These are phyloP conservation scores for Neomonachus schauinslandi DNA, from an alignment of 2,113 vertebrate species.

Conservation along the genomic window DNA sequence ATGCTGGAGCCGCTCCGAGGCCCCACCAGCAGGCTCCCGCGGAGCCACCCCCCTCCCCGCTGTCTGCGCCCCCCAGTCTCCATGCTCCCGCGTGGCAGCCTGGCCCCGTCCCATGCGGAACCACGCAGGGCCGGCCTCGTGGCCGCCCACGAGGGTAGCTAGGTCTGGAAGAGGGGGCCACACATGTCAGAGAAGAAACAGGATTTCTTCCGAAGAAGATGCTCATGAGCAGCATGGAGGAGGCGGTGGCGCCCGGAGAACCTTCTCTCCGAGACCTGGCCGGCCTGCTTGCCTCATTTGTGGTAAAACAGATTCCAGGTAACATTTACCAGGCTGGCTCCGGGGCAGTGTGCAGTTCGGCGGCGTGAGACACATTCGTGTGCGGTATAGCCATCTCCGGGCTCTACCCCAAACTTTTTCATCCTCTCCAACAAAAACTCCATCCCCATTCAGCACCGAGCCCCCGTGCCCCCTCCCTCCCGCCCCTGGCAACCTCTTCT, in stretches of 20 bases:
- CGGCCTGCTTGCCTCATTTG: not conserved
- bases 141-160: rapidly evolving
- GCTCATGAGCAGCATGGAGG: rapidly evolving
- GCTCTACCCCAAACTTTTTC: rapidly evolving
- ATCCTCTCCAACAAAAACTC: not conserved
- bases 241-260: not conserved
- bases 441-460: rapidly evolving
- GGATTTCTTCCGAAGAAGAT: not conserved
- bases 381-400: rapidly evolving
- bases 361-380: rapidly evolving
- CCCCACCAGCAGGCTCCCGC: not conserved
- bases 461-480: rapidly evolving
- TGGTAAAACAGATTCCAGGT: rapidly evolving
- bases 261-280: rapidly evolving
- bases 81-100: not conserved
- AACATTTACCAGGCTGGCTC: rapidly evolving
- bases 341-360: rapidly evolving
- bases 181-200: not conserved
- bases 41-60: not conserved
- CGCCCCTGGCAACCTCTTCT: rapidly evolving
- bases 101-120: not conserved
- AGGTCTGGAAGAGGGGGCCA: not conserved
- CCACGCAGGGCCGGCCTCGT: not conserved
- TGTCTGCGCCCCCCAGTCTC: not conserved
- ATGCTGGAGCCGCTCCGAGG: rapidly evolving